Percentiles rank a stretch among this genome's conserved stretches.
Conservation (phyloP, 2,888 invertebrate genomes). For the Rhogogaster chlorosoma region DNA sequence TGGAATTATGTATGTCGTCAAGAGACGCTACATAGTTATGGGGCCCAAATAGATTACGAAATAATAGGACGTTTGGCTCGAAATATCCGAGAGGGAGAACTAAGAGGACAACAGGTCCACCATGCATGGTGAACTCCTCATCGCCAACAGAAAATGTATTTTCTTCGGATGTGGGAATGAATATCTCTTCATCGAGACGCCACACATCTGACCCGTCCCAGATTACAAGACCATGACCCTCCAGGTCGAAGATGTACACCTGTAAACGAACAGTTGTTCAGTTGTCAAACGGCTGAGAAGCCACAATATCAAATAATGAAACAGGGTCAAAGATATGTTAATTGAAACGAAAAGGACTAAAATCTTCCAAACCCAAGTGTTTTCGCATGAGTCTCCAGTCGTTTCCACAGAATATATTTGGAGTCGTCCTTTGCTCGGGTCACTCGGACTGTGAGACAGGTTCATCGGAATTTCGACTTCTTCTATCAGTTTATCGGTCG, state of each 20-base stretch:
- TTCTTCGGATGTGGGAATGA: slow-evolving; percentile 86
- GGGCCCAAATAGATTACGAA: slow-evolving; percentile 78
- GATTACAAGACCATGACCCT: slow-evolving; percentile 3
- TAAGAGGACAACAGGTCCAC: slow-evolving; percentile 84
- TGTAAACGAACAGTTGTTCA: neutral
- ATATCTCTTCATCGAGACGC: neutral
- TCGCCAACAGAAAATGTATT: slow-evolving; percentile 84
- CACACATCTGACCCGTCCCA: neutral
- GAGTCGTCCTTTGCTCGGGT: neutral
- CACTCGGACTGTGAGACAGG: neutral
- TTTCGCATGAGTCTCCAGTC: neutral
- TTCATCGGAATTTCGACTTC: neutral
- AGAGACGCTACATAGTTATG: slow-evolving; percentile 78
- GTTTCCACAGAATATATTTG: no score
- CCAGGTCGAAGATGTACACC: slow-evolving; percentile 4
- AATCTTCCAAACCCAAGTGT: neutral
- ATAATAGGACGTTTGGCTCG: slow-evolving; percentile 56
- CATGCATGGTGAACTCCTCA: slow-evolving; percentile 85
- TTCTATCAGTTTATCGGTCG: neutral
- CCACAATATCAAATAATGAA: neutral
- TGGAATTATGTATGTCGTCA: slow-evolving; percentile 52
- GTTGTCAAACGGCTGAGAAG: neutral
- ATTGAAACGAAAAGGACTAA: neutral
- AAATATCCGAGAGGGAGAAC: slow-evolving; percentile 79
- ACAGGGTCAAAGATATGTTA: neutral